Evolutionary conservation across 2,797 vertebrate genomes (phyloP), one percentile per base, ranked within the genome.

Genomic region (Enoplosus armatus): DNA sequence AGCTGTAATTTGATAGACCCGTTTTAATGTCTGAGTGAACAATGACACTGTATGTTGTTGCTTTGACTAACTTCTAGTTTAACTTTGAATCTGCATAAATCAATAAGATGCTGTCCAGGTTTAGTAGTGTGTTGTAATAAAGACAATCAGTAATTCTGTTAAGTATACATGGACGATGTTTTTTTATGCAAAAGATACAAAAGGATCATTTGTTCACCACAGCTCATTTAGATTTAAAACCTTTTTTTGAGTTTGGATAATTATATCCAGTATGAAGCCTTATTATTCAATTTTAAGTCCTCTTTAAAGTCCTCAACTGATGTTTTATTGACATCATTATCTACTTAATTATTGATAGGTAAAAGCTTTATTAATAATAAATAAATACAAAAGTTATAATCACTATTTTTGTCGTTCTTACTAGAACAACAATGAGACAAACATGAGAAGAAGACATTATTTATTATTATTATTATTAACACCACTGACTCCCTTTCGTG

Each of bases 1-100:
- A 53, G 70, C 65, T 56, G 59, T 79, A 79, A 87, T 86, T 84
- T 79, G 53, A 88, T 68, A 63, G 72, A 73, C 54, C 50, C 10
- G 48, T 67, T 83, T 73, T 85, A 73, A 72, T 35, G 62, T 48
- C 43, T 37, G 55, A 63, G 50, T 58, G 51, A 80, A 72, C 65
- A 71, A 63, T 53, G 64, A 82, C 22, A 41, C 41, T n/a, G 43
- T 22, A 39, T 29, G 48, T 43, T 54, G 63, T 54, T 72, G 53
- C 55, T 78, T 70, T 74, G 72, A 84, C n/a, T n/a, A n/a, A 73
- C 56, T 65, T 61, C 50, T 27, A 15, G 10, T 56, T 82, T 61
- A 65, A 58, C 48, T 71, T 66, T 72, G 12, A 73, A 41, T 85
- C 73, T 69, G 26, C 66, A 68, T 43, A 45, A 62, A 78, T 85